Evolutionary conservation across 2,797 vertebrate genomes (phyloP).

Genomic region (Smutsia temminckii): DNA sequence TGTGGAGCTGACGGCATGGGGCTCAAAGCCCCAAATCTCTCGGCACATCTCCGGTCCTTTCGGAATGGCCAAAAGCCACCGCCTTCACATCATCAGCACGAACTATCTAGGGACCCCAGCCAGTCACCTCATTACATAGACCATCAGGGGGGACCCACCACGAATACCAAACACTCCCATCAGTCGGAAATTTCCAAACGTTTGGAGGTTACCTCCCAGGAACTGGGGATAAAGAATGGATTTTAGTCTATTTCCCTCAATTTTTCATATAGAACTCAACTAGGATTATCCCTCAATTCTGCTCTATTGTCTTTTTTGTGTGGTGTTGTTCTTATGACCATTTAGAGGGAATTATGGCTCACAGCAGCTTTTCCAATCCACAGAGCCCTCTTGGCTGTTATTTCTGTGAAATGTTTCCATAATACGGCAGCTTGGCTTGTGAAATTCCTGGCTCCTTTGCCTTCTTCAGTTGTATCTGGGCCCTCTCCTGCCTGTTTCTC

Average conservation of each 20-base stretch:
- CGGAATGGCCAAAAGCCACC: neutral
- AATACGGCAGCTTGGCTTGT: neutral
- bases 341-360: neutral
- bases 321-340: rapidly evolving
- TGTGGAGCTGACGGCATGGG: neutral
- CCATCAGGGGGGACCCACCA: neutral
- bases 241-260: neutral
- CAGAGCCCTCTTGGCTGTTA: neutral
- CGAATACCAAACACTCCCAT: neutral
- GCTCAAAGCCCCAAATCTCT: neutral
- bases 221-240: neutral
- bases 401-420: neutral
- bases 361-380: rapidly evolving
- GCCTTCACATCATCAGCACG: neutral
- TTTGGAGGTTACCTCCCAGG: neutral
- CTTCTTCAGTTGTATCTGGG: neutral
- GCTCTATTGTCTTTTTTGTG: neutral
- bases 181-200: neutral
- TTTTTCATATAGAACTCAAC: neutral
- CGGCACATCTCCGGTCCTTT: rapidly evolving
- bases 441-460: rapidly evolving
- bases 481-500: neutral
- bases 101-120: neutral
- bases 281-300: neutral
- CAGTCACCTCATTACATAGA: neutral